Conservation (phyloP, 2,888 invertebrate genomes). For the Parapristionchus giblindavisi region DNA sequence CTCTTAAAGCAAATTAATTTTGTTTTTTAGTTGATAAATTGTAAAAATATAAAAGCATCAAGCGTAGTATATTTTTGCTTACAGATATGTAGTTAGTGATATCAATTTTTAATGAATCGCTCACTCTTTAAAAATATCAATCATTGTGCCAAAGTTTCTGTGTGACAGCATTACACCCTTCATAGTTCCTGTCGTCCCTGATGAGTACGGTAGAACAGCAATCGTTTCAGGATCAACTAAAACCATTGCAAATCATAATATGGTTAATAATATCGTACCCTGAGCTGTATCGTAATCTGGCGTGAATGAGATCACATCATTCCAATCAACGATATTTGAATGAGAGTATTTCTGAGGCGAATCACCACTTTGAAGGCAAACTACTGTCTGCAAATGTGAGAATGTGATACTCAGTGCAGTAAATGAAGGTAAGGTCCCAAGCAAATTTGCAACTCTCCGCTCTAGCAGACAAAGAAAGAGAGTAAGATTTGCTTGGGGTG, state of each 20-base stretch:
- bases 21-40: no score
- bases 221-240: neutral
- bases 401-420: no score
- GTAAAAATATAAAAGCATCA: no score
- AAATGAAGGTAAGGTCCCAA: no score
- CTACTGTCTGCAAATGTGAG: no score
- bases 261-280: neutral
- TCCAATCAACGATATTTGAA: neutral
- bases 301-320: neutral
- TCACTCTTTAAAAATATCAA: constrained; percentile 5
- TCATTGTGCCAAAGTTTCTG: constrained; percentile 5
- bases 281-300: neutral
- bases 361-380: no score
- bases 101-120: no score
- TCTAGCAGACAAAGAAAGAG: neutral
- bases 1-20: no score
- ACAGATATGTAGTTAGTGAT: no score
- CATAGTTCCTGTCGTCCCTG: neutral
- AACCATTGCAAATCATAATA: neutral
- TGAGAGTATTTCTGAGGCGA: no score
- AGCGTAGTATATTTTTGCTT: no score
- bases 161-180: constrained; percentile 25
- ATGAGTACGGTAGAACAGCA: constrained; percentile 1
- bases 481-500: neutral
- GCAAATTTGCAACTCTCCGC: no score